These are phyloP conservation scores for Spea multiplicata DNA, from an alignment of 2,113 vertebrate species.

Conservation along the genomic window DNA sequence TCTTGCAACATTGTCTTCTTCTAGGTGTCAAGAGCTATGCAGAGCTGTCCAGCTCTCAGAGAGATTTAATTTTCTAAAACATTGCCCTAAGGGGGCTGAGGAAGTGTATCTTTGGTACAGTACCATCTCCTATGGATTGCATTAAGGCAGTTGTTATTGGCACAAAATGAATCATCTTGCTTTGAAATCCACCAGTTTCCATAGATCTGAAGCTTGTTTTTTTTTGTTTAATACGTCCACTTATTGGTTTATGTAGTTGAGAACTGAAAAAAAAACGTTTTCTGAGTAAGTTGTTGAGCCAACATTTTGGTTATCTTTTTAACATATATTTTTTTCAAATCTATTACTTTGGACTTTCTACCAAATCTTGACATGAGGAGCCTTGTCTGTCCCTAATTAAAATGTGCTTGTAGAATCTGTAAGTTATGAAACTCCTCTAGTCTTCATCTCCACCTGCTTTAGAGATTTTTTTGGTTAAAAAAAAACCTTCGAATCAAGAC, in stretches of 20 bases:
- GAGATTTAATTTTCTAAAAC: constrained; percentile 57
- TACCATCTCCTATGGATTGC: constrained; percentile 71
- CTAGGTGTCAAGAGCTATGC: neutral
- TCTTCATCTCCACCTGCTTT: too few relatives aligned
- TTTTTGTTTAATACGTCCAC: neutral
- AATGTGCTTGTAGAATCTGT: constrained; percentile 74
- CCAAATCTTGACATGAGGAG: neutral
- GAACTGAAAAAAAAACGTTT: neutral
- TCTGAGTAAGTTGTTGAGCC: neutral
- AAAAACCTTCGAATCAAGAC: too few relatives aligned
- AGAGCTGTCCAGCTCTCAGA: neutral
- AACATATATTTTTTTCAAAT: neutral
- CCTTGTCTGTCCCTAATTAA: constrained; percentile 67
- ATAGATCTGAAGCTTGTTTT: neutral
- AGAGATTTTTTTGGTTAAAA: too few relatives aligned
- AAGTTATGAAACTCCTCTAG: neutral
- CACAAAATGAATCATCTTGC: constrained; percentile 65
- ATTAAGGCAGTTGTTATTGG: constrained; percentile 97
- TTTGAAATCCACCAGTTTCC: constrained; percentile 46
- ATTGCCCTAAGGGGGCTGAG: constrained; percentile 64
- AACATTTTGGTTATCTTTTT: neutral
- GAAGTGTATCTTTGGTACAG: constrained; percentile 51
- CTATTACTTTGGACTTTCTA: neutral
- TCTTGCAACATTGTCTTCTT: neutral
- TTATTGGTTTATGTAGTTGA: neutral